Conservation (phyloP, 2,888 invertebrate species). For the Dasypogon diadema region DNA sequence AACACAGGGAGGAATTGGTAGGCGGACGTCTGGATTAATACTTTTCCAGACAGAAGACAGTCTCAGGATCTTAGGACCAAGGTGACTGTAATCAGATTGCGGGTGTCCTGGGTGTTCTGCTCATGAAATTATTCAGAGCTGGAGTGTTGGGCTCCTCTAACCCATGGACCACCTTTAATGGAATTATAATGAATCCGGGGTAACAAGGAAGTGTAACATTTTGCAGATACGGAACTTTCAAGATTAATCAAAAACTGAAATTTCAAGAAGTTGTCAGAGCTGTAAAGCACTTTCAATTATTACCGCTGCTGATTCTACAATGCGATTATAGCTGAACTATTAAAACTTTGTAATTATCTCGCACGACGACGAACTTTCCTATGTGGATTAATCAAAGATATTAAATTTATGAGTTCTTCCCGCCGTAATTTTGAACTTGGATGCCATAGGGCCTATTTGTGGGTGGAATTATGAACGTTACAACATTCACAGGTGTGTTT, state of each 20-base stretch:
- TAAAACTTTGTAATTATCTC: constrained; percentile 30
- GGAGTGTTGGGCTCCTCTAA: neutral
- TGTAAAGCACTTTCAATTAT: constrained; percentile 32
- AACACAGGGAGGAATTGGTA: neutral
- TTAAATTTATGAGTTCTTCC: neutral
- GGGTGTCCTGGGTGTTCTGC: neutral
- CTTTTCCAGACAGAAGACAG: neutral
- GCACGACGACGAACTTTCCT: neutral
- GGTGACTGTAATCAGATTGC: neutral
- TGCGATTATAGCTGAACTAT: constrained; percentile 3
- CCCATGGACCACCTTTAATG: constrained; percentile 15
- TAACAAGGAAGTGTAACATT: constrained; percentile 12
- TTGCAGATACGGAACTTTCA: constrained; percentile 17
- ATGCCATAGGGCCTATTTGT: neutral
- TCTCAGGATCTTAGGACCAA: neutral
- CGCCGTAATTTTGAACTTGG: neutral
- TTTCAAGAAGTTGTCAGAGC: constrained; percentile 35
- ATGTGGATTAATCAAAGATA: neutral
- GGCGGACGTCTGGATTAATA: constrained; percentile 14
- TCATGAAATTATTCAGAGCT: neutral
- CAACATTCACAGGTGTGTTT: no score
- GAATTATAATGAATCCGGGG: constrained; percentile 31
- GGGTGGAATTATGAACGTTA: neutral
- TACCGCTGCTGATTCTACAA: constrained; percentile 9
- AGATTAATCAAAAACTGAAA: constrained; percentile 24